Evolutionary conservation across 1,140 invertebrate genomes (phyloP), one percentile per base, ranked within the genome.

Genomic region (Sogatella furcifera): DNA sequence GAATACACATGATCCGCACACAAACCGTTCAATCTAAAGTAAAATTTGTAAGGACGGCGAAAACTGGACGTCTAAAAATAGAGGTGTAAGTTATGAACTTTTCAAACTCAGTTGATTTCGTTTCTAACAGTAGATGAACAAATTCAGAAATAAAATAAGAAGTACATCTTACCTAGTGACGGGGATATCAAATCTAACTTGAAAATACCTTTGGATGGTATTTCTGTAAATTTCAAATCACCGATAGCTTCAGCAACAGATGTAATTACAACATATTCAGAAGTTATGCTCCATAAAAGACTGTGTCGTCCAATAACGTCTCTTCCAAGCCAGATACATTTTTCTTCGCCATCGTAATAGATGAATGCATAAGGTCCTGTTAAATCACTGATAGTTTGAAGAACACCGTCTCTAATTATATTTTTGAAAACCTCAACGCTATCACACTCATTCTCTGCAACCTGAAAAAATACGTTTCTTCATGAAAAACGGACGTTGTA

Each of bases 231-330:
- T 64, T 76, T 72, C 66, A 78, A 69, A 17, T 78, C 70, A 71
- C 76, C 80, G 69, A 75, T 77, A 38, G 11, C 34, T 11, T 10
- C 34, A 52, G 79, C 78, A 56, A 84, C 81, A 71, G 82, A 85
- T 63, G 79, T 78, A 31, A 85, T 68, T 31, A 81, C 68, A 46
- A 83, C 66, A 24, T 70, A 66, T 44, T 73, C 63, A 10, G 65
- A 57, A 53, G 67, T 57, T 9, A 73, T 62, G 65, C 74, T 80
- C 69, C 90, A 79, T 15, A 95, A 73, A 41, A 95, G 76, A 74
- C 89, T 90, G 63, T 89, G 83, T 65, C 92, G 79, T 22, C 94
- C 94, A 72, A 93, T 84, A 63, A 78, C 76, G 76, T 97, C 94
- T 72, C 93, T 78, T 8, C 84, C 86, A 77, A 95, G 94, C 77